Conservation (phyloP, 2,888 invertebrate species). For the Ashinkailepas kermadecensis region DNA sequence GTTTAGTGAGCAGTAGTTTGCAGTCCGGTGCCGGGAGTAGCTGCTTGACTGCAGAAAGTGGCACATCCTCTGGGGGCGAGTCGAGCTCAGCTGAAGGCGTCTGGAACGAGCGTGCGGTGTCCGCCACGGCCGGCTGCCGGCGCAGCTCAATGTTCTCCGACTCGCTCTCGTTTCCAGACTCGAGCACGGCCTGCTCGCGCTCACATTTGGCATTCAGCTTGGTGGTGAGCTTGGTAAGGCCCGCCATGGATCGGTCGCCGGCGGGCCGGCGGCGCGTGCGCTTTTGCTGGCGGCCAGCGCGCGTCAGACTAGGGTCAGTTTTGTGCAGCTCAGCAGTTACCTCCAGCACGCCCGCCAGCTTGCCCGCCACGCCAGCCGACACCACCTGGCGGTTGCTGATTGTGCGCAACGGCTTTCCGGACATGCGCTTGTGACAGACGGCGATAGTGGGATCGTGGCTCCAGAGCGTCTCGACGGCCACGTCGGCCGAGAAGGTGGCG, state of each 20-base stretch:
- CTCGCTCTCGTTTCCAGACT: background rate
- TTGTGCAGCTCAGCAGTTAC: background rate
- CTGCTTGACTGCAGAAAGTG: background rate
- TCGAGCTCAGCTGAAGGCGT: background rate
- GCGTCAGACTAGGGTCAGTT: background rate
- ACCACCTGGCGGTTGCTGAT: conserved; percentile 2
- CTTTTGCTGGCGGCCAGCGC: background rate
- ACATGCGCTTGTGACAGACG: background rate
- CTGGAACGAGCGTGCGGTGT: background rate
- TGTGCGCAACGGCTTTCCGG: background rate
- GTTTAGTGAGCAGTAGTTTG: too few relatives aligned
- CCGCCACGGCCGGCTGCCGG: background rate
- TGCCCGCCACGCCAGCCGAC: background rate
- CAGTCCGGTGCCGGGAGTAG: background rate
- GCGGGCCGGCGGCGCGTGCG: conserved; percentile 7
- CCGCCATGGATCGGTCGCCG: background rate
- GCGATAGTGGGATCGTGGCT: background rate
- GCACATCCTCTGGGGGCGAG: background rate
- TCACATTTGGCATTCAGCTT: background rate
- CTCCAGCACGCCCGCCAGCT: background rate
- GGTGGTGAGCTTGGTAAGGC: background rate
- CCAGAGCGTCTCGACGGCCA: conserved; percentile 6
- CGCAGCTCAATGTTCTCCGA: background rate
- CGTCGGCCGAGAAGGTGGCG: background rate
- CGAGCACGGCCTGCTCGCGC: background rate